These are phyloP conservation scores for Limnothrissa miodon DNA, from an alignment of 2,113 vertebrate species.

Conservation along the genomic window DNA sequence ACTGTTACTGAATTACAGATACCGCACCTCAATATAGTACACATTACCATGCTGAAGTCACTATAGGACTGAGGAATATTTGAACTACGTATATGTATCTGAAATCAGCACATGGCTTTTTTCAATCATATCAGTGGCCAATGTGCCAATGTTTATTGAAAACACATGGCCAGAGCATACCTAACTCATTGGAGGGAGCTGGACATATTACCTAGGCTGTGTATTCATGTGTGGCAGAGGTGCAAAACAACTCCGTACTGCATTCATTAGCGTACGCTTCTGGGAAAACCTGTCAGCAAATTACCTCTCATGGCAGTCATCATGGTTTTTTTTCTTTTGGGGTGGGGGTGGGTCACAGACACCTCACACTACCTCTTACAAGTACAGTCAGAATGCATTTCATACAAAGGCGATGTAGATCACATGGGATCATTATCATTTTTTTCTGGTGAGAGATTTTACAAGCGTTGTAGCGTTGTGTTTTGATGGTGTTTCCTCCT, in stretches of 20 bases:
- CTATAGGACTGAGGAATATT: background rate
- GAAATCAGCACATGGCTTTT: slow-evolving; percentile 9
- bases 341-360: background rate
- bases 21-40: background rate
- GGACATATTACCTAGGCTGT: slow-evolving; percentile 19
- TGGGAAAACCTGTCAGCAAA: slow-evolving; percentile 35
- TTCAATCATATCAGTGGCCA: slow-evolving; percentile 4
- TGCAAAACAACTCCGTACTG: background rate
- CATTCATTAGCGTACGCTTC: slow-evolving; percentile 1
- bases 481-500: background rate
- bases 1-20: slow-evolving; percentile 16
- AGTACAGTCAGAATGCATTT: background rate
- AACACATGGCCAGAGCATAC: slow-evolving; percentile 29
- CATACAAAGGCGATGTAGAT: background rate
- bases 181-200: slow-evolving; percentile 4
- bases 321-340: background rate
- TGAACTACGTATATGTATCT: background rate
- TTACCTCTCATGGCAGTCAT: background rate
- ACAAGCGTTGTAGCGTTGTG: background rate
- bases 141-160: slow-evolving; percentile 25
- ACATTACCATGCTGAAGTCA: slow-evolving; percentile 8
- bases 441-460: background rate
- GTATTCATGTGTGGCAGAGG: background rate
- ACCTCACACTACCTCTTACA: background rate
- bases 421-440: background rate